Conservation (phyloP, 2,888 invertebrate species). For the Microdon myrmicae region DNA sequence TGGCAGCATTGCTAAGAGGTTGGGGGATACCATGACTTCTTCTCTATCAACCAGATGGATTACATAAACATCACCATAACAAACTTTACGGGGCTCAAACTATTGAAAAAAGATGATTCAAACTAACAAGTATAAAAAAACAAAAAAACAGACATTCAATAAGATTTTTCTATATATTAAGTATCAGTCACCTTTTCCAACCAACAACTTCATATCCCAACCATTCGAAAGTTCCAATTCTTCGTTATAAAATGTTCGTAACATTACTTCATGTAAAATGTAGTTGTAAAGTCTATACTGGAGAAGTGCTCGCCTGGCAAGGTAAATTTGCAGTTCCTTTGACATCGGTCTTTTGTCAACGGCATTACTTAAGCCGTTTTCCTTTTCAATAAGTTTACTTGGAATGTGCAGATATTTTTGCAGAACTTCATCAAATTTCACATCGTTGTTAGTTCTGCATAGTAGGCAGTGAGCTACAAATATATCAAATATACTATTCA, state of each 20-base stretch:
- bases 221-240: too few relatives aligned
- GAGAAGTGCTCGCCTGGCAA: conserved; percentile 55
- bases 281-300: conserved; percentile 57
- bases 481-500: conserved; percentile 57
- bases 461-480: conserved; percentile 56
- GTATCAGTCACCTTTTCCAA: too few relatives aligned
- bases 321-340: conserved; percentile 24
- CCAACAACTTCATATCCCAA: too few relatives aligned
- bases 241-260: conserved; percentile 56
- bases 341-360: conserved; percentile 54
- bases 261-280: conserved; percentile 57
- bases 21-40: too few relatives aligned
- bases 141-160: too few relatives aligned
- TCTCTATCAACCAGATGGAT: too few relatives aligned
- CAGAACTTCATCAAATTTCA: conserved; percentile 52
- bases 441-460: conserved; percentile 39
- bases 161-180: too few relatives aligned
- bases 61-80: too few relatives aligned
- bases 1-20: too few relatives aligned
- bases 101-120: too few relatives aligned
- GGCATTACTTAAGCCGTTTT: conserved; percentile 8
- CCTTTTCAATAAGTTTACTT: conserved; percentile 46
- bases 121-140: too few relatives aligned
- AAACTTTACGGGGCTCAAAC: too few relatives aligned
- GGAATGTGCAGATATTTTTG: conserved; percentile 54